Percentiles rank a stretch among this genome's conserved stretches.
Evolutionary conservation across 2,888 invertebrate species (phyloP).

Genomic region (Xanthia icteritia): DNA sequence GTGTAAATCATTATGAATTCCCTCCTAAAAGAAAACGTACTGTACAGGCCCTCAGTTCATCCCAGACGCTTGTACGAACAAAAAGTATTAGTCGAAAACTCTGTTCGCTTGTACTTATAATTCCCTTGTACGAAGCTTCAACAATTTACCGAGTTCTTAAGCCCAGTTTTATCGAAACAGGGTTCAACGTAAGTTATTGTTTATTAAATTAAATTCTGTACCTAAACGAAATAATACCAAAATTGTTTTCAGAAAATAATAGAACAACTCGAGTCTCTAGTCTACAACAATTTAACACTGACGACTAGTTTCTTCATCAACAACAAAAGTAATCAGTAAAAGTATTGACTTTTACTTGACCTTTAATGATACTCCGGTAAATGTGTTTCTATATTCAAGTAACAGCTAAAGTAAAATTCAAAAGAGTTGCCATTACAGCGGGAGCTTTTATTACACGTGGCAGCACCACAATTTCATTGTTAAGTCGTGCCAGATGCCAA

Average conservation of each 20-base stretch:
- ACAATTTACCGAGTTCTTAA: not conserved
- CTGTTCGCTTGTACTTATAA: not conserved
- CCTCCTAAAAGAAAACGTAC: not conserved
- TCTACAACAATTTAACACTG: conserved; percentile 2
- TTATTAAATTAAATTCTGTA: conserved; percentile 1
- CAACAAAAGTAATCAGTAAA: too few relatives aligned
- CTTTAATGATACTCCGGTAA: too few relatives aligned
- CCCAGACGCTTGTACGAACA: not conserved
- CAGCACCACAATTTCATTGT: too few relatives aligned
- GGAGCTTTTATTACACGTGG: too few relatives aligned
- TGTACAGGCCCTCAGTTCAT: not conserved
- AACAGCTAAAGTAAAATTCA: too few relatives aligned
- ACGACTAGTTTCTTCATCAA: too few relatives aligned
- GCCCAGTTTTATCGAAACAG: not conserved
- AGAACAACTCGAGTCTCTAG: not conserved
- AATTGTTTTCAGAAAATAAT: not conserved
- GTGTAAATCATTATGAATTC: not conserved
- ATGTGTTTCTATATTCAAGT: too few relatives aligned
- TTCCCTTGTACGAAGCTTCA: not conserved
- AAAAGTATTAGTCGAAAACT: conserved; percentile 3
- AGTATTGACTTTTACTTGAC: too few relatives aligned
- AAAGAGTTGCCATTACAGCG: too few relatives aligned
- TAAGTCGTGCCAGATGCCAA: too few relatives aligned
- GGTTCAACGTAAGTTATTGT: conserved; percentile 6
- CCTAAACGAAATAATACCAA: not conserved